Base-by-base conservation (phyloP, 2,888 invertebrate genomes). In the Drosophila eohydei region DNA sequence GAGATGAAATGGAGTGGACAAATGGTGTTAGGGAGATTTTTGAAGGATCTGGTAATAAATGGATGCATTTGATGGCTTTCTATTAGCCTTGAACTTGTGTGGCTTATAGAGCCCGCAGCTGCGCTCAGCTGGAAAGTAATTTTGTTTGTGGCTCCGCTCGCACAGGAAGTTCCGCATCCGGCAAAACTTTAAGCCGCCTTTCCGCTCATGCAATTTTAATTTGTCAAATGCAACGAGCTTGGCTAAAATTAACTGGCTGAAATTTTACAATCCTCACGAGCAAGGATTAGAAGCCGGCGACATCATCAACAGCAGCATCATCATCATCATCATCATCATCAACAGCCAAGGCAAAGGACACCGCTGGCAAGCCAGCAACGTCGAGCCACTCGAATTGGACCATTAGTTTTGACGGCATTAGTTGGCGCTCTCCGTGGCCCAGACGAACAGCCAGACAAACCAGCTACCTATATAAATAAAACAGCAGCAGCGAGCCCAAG, bases 371-470 rank as follows among this genome's bases (percentile, higher is more conserved):
- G 38, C 32, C 64, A 56, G 11, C 70, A 52, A 46, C 65, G 89
- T 69, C 90, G 83, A 86, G 89, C 74, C 88, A 88, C 88, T 90
- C 83, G 90, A 91, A 91, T 91, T 91, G 91, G 89, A 90, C 91
- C 91, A 91, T 91, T 91, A 91, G 91, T 89, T 91, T 91, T 89
- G 90, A 90, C 90, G 90, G 90, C 90, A 91, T 91, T 91, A 91
- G 91, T 90, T 88, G 80, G 77, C 78, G 87, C 82, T 88, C 81
- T 57, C 83, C 83, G 78, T 82, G 85, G 81, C 77, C 43, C 71
- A 66, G 62, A 60, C 63, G 48, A 46, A 34, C 78, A 59, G 62
- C 52, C 71, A 62, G 59, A 58, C 63, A 41, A 46, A 34, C 81
- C 82, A 73, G 71, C 74, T 68, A 71, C 71, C 71, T 28, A 80